Evolutionary conservation across 2,888 invertebrate species (phyloP), one percentile per base, ranked within the genome.

Genomic region (Oeneis ivallda): DNA sequence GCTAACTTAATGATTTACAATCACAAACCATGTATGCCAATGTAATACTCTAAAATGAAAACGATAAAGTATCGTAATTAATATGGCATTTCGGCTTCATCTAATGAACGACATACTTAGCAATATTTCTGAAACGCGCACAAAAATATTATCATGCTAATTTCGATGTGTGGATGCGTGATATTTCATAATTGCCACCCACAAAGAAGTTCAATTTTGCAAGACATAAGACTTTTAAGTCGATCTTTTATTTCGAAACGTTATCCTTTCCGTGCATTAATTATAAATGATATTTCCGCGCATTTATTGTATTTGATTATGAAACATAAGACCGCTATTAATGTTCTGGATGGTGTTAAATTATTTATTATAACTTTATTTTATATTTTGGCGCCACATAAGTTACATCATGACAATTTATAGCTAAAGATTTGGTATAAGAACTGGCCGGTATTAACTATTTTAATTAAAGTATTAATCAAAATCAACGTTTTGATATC

Each of bases 321-420:
- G 10, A 11, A 11, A 39, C 39, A 3, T 9, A 9, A 49, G 26
- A 52, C 5, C 4, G 2, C 13, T 3, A 34, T 53, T 8, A 37
- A 7, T 34, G 37, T 53, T 37, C 15, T 11, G 19, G 39, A 54
- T 11, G 15, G 5, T 39, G 54, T 17, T 39, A 11, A 11, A 19
- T 54, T 37, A 54, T 54, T 54, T 37, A 54, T 54, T 19, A 17
- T 11, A 54, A 39, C 17, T 54, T 54, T 39, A n/a, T n/a, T 43
- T 43, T 9, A 41, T 56, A 34, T 32, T 4, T 8, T 56, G 39
- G 56, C 41, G 56, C 19, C 41, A 39, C 41, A 56, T 56, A 7
- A 56, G 39, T 34, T 9, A 34, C 19, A 17, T 41, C 19, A 56
- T 56, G 41, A 41, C 19, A 19, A 56, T 56, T 56, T 41, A 56